Conservation (phyloP, 2,113 vertebrate species). For the Caracal caracal region DNA sequence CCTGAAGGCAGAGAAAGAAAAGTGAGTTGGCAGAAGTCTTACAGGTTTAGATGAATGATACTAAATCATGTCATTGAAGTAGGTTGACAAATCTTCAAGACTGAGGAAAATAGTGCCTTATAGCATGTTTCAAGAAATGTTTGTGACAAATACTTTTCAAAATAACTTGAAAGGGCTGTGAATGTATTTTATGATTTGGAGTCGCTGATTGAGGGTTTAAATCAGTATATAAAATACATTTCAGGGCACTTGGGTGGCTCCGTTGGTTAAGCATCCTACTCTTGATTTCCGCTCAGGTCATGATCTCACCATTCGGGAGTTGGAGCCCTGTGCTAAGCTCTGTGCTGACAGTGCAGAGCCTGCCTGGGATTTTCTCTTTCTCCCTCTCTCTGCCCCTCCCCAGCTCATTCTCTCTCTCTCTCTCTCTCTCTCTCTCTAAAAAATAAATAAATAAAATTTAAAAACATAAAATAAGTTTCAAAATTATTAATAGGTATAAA, state of each 20-base stretch:
- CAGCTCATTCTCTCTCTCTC: no score
- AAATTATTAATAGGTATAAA: not conserved
- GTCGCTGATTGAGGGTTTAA: not conserved
- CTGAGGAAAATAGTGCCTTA: not conserved
- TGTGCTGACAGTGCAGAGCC: no score
- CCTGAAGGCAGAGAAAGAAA: slow-evolving; percentile 34
- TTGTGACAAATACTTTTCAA: not conserved
- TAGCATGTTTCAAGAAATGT: slow-evolving; percentile 9
- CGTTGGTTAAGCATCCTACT: no score
- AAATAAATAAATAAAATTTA: no score
- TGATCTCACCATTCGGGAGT: no score
- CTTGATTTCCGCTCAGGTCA: no score
- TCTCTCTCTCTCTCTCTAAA: no score
- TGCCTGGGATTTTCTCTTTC: no score
- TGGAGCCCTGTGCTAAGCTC: no score
- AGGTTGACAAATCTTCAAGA: not conserved
- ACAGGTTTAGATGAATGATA: slow-evolving; percentile 6
- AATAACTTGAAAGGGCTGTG: not conserved
- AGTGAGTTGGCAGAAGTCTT: not conserved
- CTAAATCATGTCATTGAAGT: not conserved
- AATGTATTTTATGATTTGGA: not conserved
- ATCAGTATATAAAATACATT: not conserved
- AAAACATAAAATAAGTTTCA: not conserved
- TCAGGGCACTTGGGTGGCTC: no score
- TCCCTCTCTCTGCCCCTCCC: no score